Base-by-base conservation (phyloP, 2,797 vertebrate genomes). In the Leptatherina wallacei region DNA sequence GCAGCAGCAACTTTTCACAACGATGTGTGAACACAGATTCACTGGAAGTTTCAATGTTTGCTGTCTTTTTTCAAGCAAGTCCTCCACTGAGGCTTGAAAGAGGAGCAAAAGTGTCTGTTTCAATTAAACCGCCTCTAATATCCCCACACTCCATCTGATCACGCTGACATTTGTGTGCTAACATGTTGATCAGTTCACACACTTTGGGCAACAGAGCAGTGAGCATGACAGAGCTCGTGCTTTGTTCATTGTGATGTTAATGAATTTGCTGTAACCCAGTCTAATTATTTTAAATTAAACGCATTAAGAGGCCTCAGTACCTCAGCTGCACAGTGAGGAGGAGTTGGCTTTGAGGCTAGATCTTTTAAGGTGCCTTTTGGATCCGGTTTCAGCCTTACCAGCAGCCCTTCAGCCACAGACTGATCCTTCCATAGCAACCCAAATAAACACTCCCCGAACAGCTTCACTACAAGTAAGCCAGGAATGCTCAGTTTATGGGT, bases 401-500 rank as follows among this genome's bases (percentile, higher is more conserved):
- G 70, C 73, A 33, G 78, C 38, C 69, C 78, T 72, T 79, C 49
- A 82, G 86, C 91, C 89, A 65, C 87, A 91, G 83, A 83, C 88
- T 54, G 80, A 86, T 74, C 77, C 71, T 78, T 89, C 87, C 93
- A 88, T 94, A 87, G 93, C 88, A 93, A 94, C 93, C 73, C 79
- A 92, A 92, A 92, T 88, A 94, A 94, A 94, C 90, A 94, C 80
- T 83, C 65, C 73, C 77, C 0, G n/a, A 85, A 77, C 76, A 73
- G 76, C 64, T 68, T 64, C 1, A 11, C 81, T 40, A 70, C 75
- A 65, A 64, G 32, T 66, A 57, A 57, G 51, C 69, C 78, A 83
- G 75, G 85, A 88, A 84, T 76, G 80, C 22, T 76, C 60, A 69
- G 64, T 65, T 78, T 70, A 63, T 65, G 67, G 42, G 44, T 68